A percentile compares a stretch with the other conserved stretches of the same genome.
Conservation (phyloP, 23 tunicate genomes). For the Trididemnum miniatum region DNA sequence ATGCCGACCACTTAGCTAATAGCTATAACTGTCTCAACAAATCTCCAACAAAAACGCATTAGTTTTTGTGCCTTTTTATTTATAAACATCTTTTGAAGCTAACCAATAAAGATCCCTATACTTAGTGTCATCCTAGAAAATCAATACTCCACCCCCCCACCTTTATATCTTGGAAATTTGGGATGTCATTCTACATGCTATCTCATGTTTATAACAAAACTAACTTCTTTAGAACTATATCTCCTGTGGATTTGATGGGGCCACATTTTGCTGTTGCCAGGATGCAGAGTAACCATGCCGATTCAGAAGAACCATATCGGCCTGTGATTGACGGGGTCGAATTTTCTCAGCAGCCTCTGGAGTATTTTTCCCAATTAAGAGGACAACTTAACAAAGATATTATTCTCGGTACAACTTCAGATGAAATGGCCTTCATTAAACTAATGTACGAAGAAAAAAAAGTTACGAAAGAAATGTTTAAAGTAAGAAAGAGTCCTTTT, state of each 20-base stretch:
- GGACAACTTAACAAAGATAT: slow-evolving; percentile 44
- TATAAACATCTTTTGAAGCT: too few relatives aligned
- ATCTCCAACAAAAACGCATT: too few relatives aligned
- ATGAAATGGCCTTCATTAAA: slow-evolving; percentile 31
- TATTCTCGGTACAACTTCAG: slow-evolving; percentile 34
- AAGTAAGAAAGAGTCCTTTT: too few relatives aligned
- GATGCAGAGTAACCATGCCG: neutral
- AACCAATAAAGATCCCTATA: too few relatives aligned
- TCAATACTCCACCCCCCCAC: too few relatives aligned
- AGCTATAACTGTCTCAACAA: too few relatives aligned
- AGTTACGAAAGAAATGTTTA: neutral
- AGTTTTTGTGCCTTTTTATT: too few relatives aligned
- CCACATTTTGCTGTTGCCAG: neutral
- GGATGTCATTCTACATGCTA: too few relatives aligned
- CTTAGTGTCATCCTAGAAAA: too few relatives aligned
- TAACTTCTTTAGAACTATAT: neutral
- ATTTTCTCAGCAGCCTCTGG: slow-evolving; percentile 42
- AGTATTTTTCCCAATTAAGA: slow-evolving; percentile 12
- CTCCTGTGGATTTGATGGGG: neutral
- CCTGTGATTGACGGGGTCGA: slow-evolving; percentile 51
- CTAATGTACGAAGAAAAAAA: neutral
- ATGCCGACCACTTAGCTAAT: too few relatives aligned
- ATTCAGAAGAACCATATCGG: slow-evolving; percentile 42
- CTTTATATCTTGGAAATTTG: too few relatives aligned
- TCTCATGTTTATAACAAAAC: too few relatives aligned